Evolutionary conservation across 2,888 invertebrate genomes (phyloP).

Genomic region (Drosophila mayaguana): DNA sequence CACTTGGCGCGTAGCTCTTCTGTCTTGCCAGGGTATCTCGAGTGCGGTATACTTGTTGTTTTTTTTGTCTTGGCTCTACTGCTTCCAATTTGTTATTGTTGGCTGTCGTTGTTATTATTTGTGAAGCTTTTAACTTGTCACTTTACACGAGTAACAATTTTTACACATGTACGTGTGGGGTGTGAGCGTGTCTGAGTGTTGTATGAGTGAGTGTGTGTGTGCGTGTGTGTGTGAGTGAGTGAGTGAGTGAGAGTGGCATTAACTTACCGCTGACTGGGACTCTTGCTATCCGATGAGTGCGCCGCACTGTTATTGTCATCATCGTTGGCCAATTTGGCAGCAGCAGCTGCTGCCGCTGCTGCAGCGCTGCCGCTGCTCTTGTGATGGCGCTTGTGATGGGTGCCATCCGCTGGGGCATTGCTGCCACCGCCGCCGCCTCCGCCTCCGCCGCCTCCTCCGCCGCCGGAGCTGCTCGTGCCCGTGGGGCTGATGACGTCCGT

Average conservation of each 20-base stretch:
- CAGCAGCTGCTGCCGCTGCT: constrained; percentile 24
- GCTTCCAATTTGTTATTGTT: constrained; percentile 25
- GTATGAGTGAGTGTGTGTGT: constrained; percentile 18
- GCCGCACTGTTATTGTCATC: constrained; percentile 90
- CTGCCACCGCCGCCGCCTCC: constrained; percentile 70
- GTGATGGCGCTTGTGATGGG: constrained; percentile 73
- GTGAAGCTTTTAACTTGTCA: constrained; percentile 55
- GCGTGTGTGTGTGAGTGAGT: constrained; percentile 16
- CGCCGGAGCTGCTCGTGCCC: constrained; percentile 84
- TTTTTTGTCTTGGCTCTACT: neutral
- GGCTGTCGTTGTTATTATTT: constrained; percentile 42
- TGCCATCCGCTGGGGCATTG: constrained; percentile 20
- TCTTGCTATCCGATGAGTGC: constrained; percentile 90
- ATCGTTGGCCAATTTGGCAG: constrained; percentile 85
- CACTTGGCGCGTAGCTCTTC: neutral
- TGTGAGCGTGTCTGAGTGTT: constrained; percentile 9
- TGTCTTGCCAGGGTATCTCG: constrained; percentile 32
- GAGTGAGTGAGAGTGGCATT: constrained; percentile 15
- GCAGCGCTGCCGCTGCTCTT: constrained; percentile 37
- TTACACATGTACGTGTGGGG: constrained; percentile 25
- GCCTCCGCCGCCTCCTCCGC: constrained; percentile 87
- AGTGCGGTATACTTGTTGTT: constrained; percentile 19
- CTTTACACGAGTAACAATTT: constrained; percentile 30
- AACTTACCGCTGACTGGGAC: constrained; percentile 89
- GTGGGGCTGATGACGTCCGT: constrained; percentile 82